A percentile compares a stretch with the other conserved stretches of the same genome.
Conservation (phyloP, 2,888 invertebrate genomes). For the Stomorhina lunata region DNA sequence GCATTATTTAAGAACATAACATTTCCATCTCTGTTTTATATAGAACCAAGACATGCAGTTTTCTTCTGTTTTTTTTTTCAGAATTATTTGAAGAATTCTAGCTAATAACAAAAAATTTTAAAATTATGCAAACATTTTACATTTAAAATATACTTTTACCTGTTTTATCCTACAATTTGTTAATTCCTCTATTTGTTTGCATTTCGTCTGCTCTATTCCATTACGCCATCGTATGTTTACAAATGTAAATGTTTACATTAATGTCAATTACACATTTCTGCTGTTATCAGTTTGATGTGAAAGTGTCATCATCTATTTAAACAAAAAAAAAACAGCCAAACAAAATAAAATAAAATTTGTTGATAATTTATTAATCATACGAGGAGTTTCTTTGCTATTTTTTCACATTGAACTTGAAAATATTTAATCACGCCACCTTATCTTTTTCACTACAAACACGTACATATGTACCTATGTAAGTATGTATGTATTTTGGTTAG, state of each 20-base stretch:
- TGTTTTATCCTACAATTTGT: neutral
- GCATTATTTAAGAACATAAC: too few species aligned
- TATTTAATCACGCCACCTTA: constrained; percentile 78
- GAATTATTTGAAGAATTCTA: too few species aligned
- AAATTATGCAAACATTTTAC: too few species aligned
- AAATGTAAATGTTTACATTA: neutral
- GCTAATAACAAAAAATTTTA: too few species aligned
- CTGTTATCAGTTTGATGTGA: constrained; percentile 26
- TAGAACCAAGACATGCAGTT: too few species aligned
- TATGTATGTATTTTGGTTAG: constrained; percentile 27
- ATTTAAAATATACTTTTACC: neutral
- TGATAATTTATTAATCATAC: constrained; percentile 12
- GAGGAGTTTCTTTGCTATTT: constrained; percentile 19
- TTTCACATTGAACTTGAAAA: constrained; percentile 76
- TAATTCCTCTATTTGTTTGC: too few species aligned
- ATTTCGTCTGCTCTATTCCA: too few species aligned
- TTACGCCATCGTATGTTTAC: too few species aligned
- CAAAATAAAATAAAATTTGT: neutral
- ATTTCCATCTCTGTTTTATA: too few species aligned
- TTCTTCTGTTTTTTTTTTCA: too few species aligned
- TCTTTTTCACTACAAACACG: constrained; percentile 63
- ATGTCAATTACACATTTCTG: neutral
- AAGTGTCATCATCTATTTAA: neutral
- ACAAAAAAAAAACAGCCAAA: constrained; percentile 7
- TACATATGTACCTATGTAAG: constrained; percentile 46